Percentiles rank a stretch among this genome's conserved stretches.
These are phyloP conservation scores for Marmota monax DNA, from an alignment of 2,113 vertebrate genomes.

Conservation along the genomic window DNA sequence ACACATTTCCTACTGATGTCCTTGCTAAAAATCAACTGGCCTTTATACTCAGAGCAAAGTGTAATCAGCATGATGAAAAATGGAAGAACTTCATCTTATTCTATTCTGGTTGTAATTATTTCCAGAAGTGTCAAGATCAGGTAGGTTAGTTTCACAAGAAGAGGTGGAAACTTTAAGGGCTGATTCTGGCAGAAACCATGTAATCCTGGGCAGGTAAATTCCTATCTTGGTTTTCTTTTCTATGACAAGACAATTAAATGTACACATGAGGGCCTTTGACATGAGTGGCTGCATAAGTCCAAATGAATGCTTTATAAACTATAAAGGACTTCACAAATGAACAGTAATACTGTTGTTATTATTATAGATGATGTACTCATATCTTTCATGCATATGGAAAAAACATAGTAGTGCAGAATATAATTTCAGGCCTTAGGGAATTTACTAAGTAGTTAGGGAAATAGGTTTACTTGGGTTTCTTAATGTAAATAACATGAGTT, in stretches of 20 bases:
- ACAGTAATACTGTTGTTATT: not conserved
- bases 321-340: not conserved
- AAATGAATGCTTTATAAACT: not conserved
- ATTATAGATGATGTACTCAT: not conserved
- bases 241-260: not conserved
- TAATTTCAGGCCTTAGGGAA: not conserved
- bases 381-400: not conserved
- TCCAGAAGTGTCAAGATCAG: not conserved
- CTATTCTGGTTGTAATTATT: not conserved
- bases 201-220: not conserved
- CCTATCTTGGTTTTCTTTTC: not conserved
- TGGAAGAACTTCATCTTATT: not conserved
- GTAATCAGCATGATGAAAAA: not conserved
- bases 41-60: not conserved
- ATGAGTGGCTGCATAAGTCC: not conserved
- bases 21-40: not conserved
- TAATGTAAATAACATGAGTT: not conserved
- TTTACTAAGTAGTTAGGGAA: not conserved
- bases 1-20: not conserved
- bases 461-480: not conserved
- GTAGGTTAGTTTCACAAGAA: not conserved
- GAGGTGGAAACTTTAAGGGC: not conserved
- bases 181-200: not conserved
- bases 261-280: not conserved
- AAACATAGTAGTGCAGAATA: not conserved